Percentiles rank a stretch among this genome's conserved stretches.
phyloP scores from a whole-genome alignment of 2,113 vertebrate genomes.

The Burhinus oedicnemus region DNA sequence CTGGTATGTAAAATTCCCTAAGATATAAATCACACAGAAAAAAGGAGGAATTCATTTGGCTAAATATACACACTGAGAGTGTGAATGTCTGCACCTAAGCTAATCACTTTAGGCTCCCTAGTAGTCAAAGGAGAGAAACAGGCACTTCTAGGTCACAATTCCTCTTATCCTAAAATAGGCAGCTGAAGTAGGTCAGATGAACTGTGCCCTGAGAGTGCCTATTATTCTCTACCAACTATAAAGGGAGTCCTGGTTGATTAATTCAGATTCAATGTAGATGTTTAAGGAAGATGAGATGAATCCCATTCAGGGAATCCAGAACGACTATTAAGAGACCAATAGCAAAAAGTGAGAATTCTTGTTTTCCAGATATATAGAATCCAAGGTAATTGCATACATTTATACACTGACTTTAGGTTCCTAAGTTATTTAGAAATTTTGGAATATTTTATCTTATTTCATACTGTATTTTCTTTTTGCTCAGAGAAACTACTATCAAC shows the following conservation, averaged over 20 bases:
- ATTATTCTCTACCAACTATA: slow-evolving; percentile 40
- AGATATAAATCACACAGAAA: background rate
- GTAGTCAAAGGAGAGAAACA: slow-evolving; percentile 46
- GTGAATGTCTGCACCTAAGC: background rate
- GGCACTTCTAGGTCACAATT: slow-evolving; percentile 61
- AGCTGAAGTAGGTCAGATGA: slow-evolving; percentile 64
- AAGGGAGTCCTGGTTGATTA: slow-evolving; percentile 38
- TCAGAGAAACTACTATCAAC: background rate
- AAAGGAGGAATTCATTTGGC: slow-evolving; percentile 4
- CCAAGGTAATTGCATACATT: background rate
- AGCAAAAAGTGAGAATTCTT: background rate
- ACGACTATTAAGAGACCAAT: background rate
- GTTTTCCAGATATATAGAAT: background rate
- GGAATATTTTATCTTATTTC: background rate
- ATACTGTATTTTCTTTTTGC: background rate
- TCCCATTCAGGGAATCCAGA: slow-evolving; percentile 37
- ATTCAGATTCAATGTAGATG: slow-evolving; percentile 37
- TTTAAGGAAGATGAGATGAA: slow-evolving; percentile 38
- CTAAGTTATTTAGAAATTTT: background rate
- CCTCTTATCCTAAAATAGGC: slow-evolving; percentile 56
- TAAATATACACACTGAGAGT: background rate
- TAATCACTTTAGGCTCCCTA: slow-evolving; percentile 24
- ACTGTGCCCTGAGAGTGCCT: slow-evolving; percentile 34
- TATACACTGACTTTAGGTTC: background rate
- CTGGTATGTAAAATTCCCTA: background rate